Percentiles rank a stretch among this genome's conserved stretches.
Evolutionary conservation across 2,888 invertebrate genomes (phyloP).

Genomic region (Apoda limacodes): DNA sequence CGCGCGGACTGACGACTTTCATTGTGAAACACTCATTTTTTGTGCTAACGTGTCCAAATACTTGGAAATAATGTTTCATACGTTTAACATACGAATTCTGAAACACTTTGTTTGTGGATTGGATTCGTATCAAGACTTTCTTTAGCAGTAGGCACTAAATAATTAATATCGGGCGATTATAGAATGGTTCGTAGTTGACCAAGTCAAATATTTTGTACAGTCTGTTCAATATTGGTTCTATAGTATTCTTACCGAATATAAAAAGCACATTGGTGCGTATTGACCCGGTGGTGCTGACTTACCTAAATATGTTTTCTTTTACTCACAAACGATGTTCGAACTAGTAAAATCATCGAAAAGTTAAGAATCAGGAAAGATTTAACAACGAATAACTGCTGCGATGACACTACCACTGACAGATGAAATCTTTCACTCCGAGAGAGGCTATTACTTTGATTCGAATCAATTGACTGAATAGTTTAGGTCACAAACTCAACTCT

Average conservation of each 20-base stretch:
- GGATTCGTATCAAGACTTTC: too few relatives aligned
- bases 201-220: too few relatives aligned
- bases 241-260: not conserved
- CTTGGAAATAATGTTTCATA: too few relatives aligned
- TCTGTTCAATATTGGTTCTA: too few relatives aligned
- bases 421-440: constrained; percentile 46
- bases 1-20: too few relatives aligned
- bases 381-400: constrained; percentile 22
- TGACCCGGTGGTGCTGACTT: constrained; percentile 27
- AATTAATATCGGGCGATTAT: too few relatives aligned
- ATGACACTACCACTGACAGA: constrained; percentile 28
- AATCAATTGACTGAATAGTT: constrained; percentile 67
- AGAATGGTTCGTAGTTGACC: too few relatives aligned
- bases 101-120: too few relatives aligned
- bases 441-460: constrained; percentile 66
- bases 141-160: too few relatives aligned
- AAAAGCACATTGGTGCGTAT: constrained; percentile 32
- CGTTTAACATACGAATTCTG: too few relatives aligned
- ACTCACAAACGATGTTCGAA: constrained; percentile 23
- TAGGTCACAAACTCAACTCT: constrained; percentile 57
- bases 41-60: too few relatives aligned
- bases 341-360: constrained; percentile 14
- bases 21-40: too few relatives aligned
- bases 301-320: constrained; percentile 16
- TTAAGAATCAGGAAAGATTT: constrained; percentile 30